Evolutionary conservation across 2,113 vertebrate genomes (phyloP), one percentile per base, ranked within the genome.

Genomic region (Oophaga pumilio): DNA sequence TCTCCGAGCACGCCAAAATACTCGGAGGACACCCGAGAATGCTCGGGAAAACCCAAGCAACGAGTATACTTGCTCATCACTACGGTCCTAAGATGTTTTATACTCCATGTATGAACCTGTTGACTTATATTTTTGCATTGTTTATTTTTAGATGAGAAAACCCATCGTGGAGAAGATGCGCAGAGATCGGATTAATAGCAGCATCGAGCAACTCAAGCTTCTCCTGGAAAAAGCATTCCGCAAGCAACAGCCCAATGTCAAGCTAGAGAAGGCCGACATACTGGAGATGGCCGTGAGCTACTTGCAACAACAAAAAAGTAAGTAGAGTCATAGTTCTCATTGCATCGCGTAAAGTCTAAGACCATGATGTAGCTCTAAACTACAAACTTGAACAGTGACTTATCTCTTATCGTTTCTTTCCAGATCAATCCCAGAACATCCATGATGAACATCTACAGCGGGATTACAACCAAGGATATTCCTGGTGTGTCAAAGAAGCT

Each of bases 241-340:
- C 89, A 92, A 94, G 8, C 94, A 94, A 68, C 95, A 96, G 91
- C 96, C 95, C 91, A 96, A 92, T 90, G 94, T 95, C 90, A 97
- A 97, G 93, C 94, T 97, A 90, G 96, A 96, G 92, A 97, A 96
- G 90, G 97, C 96, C 0, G 96, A 96, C 90, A 95, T 96, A 89
- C 91, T 96, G 92, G 96, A 97, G 92, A 97, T 96, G 97, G 96
- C 96, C 0, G 96, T 96, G 89, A 96, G 94, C 93, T 96, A 95
- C 89, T 93, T 96, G 88, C 95, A 94, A 85, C 94, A 94, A 89
- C 95, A 97, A 87, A 91, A 91, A 90, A 93, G 96, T 96, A 91
- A 91, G 91, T 69, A 11, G 0, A 89, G 4, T 24, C 50, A 4
- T 28, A 66, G 56, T 69, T n/a, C n/a, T 87, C 94, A 92, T 0